Evolutionary conservation across 2,113 vertebrate species (phyloP).

Genomic region (Alces alces): DNA sequence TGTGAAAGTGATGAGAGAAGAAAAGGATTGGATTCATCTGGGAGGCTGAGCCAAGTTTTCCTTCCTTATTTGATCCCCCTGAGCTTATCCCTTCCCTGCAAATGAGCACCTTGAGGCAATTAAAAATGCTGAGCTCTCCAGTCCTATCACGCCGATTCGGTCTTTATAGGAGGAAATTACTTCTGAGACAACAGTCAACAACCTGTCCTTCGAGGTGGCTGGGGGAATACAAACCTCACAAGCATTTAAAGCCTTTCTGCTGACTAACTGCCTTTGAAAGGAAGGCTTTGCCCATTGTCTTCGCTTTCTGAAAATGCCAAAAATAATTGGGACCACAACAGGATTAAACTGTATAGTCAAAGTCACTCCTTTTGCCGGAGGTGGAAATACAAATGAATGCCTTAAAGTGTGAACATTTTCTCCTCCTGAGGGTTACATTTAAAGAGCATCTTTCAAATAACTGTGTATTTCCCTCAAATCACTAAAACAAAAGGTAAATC

Average conservation of each 20-base stretch:
- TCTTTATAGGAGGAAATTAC: slow-evolving; percentile 49
- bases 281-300: background rate
- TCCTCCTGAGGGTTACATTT: slow-evolving; percentile 21
- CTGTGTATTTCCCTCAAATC: slow-evolving; percentile 48
- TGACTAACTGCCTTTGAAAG: background rate
- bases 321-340: background rate
- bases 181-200: background rate
- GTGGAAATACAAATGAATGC: slow-evolving; percentile 21
- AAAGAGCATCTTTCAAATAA: slow-evolving; percentile 47
- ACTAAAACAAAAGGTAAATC: slow-evolving; percentile 61
- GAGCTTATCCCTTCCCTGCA: background rate
- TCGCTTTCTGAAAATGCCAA: slow-evolving; percentile 49
- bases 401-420: slow-evolving; percentile 26
- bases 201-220: background rate
- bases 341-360: background rate
- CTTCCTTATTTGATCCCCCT: background rate
- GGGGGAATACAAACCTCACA: background rate
- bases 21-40: background rate
- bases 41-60: background rate
- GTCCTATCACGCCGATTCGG: background rate
- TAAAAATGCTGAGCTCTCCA: slow-evolving; percentile 27
- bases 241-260: slow-evolving; percentile 26
- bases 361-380: background rate
- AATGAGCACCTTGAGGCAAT: slow-evolving; percentile 49
- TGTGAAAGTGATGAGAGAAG: slow-evolving; percentile 23